Evolutionary conservation across 2,797 vertebrate species (phyloP), one percentile per base, ranked within the genome.

Genomic region (Malurus leucopterus): DNA sequence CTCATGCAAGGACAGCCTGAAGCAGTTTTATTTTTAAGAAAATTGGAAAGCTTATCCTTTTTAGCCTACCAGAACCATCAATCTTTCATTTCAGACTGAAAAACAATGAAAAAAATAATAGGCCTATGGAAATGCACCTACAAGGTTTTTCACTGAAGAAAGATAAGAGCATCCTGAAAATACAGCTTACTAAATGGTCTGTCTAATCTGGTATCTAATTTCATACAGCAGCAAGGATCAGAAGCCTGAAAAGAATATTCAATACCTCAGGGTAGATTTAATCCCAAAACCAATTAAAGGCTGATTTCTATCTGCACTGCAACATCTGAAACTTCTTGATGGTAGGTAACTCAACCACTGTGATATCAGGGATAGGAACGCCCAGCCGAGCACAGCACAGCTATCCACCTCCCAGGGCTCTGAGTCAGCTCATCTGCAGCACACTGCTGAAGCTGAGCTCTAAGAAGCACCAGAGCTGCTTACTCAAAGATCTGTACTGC

Each of bases 241-340:
- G 72, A 74, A 90, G 19, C 61, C 40, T 69, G 80, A 78, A 76
- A 86, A 79, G 75, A 92, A 93, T 75, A 90, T 80, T 81, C 76
- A 88, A 15, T 74, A 91, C 76, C 77, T 87, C 74, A 78, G 85
- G 75, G 86, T 15, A 85, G 55, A 84, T 72, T 70, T 88, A 90
- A 87, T 93, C 85, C 88, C 92, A 13, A 84, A 91, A 87, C 78
- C 82, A 93, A 76, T 93, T 92, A 93, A 68, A 72, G 62, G 70
- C 79, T 90, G 59, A 90, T 74, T 85, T 84, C 84, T 83, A 70
- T 69, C 75, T 94, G 75, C 91, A 69, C 75, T 59, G 65, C 58
- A 92, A 71, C 41, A 72, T 85, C 65, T 92, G 89, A 93, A 93
- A 65, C 18, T 78, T 62, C 40, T 70, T 73, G 59, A 80, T 29